Evolutionary conservation across 2,113 vertebrate genomes (phyloP).

Genomic region (Alexandromys fortis): DNA sequence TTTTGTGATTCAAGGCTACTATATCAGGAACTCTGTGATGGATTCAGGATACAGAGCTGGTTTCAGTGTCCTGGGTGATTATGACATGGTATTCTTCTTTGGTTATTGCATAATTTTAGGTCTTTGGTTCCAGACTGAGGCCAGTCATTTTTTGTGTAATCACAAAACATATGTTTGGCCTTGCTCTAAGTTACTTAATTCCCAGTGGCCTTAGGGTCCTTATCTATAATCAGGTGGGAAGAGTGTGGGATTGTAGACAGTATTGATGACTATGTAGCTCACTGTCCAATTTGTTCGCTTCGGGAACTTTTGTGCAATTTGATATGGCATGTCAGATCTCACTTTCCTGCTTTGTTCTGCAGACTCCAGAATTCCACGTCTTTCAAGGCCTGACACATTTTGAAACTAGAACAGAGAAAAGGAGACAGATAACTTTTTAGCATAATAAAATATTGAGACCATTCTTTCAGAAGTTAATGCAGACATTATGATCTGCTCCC

Average conservation of each 20-base stretch:
- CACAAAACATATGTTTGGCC: not conserved
- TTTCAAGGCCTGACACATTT: not conserved
- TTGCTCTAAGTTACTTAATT: not conserved
- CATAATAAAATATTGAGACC: not conserved
- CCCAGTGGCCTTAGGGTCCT: not conserved
- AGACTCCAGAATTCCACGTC: not conserved
- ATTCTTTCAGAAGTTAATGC: conserved; percentile 9
- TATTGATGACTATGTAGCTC: not conserved
- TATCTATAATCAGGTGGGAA: not conserved
- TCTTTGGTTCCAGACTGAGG: not conserved
- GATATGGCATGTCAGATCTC: not conserved
- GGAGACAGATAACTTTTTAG: not conserved
- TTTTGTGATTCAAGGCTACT: not conserved
- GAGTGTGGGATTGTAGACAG: not conserved
- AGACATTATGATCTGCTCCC: not conserved
- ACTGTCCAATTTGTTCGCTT: not conserved
- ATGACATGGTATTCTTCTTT: not conserved
- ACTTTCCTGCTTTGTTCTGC: not conserved
- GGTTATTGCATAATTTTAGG: not conserved
- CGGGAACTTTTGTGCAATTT: not conserved
- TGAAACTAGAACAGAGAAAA: not conserved
- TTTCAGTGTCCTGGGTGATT: not conserved
- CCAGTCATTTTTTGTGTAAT: not conserved
- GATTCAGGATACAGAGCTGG: not conserved
- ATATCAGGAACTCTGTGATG: not conserved